phyloP scores from a whole-genome alignment of 2,888 invertebrate genomes.

The Euspilapteryx auroguttella region DNA sequence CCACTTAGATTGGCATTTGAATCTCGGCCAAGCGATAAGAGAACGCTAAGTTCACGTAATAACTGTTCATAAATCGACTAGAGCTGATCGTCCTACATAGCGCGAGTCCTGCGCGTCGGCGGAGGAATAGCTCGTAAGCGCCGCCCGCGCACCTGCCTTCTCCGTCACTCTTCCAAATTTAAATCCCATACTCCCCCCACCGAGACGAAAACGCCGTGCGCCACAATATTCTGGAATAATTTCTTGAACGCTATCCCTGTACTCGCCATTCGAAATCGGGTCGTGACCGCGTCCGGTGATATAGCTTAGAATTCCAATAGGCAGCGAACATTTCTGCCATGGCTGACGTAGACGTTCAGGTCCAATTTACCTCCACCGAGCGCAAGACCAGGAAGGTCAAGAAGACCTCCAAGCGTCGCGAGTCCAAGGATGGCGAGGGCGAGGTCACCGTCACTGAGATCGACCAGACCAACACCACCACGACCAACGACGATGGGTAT shows the following conservation, averaged over 20 bases:
- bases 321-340: conserved; percentile 51
- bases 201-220: conserved; percentile 21
- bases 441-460: conserved; percentile 83
- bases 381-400: conserved; percentile 91
- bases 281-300: conserved; percentile 58
- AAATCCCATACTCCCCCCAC: conserved; percentile 58
- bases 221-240: conserved; percentile 60
- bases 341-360: conserved; percentile 91
- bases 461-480: conserved; percentile 67
- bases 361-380: conserved; percentile 83
- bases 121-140: conserved; percentile 36
- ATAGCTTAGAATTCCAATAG: no score
- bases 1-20: conserved; percentile 20
- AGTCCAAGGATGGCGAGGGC: conserved; percentile 74
- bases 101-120: background rate
- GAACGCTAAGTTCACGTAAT: conserved; percentile 13
- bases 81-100: conserved; percentile 1
- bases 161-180: conserved; percentile 62
- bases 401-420: conserved; percentile 78
- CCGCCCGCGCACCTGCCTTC: conserved; percentile 61
- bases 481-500: conserved; percentile 79
- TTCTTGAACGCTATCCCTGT: conserved; percentile 45
- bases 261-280: conserved; percentile 60
- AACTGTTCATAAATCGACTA: conserved; percentile 5
- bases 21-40: conserved; percentile 31